phyloP scores from a whole-genome alignment of 2,888 invertebrate species.

The Euproctis similis region DNA sequence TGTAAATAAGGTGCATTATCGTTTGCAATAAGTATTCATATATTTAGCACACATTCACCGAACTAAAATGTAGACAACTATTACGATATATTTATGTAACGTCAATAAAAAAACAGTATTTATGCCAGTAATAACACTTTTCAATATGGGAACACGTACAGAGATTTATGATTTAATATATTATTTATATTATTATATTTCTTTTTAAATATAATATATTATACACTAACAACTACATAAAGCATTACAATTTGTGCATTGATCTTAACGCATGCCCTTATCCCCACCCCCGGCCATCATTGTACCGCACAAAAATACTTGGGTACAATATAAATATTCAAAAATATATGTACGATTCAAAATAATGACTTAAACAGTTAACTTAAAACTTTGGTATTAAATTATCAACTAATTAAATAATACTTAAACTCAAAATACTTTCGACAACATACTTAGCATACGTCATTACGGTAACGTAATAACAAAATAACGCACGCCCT shows the following conservation, averaged over 20 bases:
- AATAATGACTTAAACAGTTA: slow-evolving; percentile 26
- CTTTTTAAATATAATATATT: slow-evolving; percentile 30
- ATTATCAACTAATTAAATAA: slow-evolving; percentile 33
- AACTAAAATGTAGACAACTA: too few species aligned
- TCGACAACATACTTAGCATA: slow-evolving; percentile 9
- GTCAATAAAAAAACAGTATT: slow-evolving; percentile 27
- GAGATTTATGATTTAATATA: slow-evolving; percentile 40
- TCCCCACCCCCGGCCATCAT: slow-evolving; percentile 7
- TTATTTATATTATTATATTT: slow-evolving; percentile 27
- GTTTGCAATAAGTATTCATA: slow-evolving; percentile 3
- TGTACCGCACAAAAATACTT: slow-evolving; percentile 9
- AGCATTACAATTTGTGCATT: slow-evolving; percentile 61
- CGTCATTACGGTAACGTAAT: neutral
- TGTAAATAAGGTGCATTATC: slow-evolving; percentile 16
- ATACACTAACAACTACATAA: slow-evolving; percentile 64
- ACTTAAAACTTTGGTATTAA: slow-evolving; percentile 46
- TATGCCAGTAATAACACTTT: slow-evolving; percentile 25
- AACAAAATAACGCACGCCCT: neutral
- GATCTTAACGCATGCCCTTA: slow-evolving; percentile 30
- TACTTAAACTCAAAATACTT: slow-evolving; percentile 36
- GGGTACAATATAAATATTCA: slow-evolving; percentile 11
- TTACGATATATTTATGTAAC: slow-evolving; percentile 23
- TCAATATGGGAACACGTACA: slow-evolving; percentile 48
- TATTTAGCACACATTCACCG: slow-evolving; percentile 15
- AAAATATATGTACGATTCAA: slow-evolving; percentile 12